A percentile compares a stretch with the other conserved stretches of the same genome.
Evolutionary conservation across 2,888 invertebrate species (phyloP).

Genomic region (Hybos culiciformis): DNA sequence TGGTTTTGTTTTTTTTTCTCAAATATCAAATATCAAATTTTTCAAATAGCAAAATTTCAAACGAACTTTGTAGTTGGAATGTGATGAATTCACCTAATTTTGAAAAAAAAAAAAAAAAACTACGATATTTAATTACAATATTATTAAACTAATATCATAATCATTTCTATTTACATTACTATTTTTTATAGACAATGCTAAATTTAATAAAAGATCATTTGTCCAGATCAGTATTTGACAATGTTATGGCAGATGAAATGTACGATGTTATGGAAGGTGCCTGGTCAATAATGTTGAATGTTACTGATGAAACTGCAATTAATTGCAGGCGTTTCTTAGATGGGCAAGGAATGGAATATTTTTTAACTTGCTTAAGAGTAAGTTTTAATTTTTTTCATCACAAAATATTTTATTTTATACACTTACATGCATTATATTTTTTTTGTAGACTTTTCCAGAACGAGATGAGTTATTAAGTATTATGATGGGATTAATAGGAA

Average conservation of each 20-base stretch:
- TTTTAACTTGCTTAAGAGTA: slow-evolving; percentile 76
- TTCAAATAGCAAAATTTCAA: no score
- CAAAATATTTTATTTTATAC: neutral
- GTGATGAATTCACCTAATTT: no score
- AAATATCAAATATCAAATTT: no score
- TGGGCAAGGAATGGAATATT: slow-evolving; percentile 77
- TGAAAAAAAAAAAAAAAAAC: no score
- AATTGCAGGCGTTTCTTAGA: slow-evolving; percentile 87
- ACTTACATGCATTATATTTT: slow-evolving; percentile 3
- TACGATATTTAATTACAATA: no score
- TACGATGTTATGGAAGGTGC: slow-evolving; percentile 95
- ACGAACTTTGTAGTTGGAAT: no score
- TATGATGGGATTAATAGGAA: slow-evolving; percentile 96
- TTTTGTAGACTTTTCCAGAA: slow-evolving; percentile 63
- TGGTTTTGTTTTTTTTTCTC: no score
- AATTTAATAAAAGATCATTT: slow-evolving; percentile 72
- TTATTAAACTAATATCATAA: no score
- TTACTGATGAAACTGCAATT: slow-evolving; percentile 87
- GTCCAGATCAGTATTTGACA: slow-evolving; percentile 67
- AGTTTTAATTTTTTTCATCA: slow-evolving; percentile 22
- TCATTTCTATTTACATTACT: neutral
- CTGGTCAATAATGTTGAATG: slow-evolving; percentile 99
- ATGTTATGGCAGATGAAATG: no score
- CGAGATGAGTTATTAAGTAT: slow-evolving; percentile 84
- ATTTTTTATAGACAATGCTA: slow-evolving; percentile 58